Base-by-base conservation (phyloP, 2,888 invertebrate genomes). In the Drosophila macrospina region DNA sequence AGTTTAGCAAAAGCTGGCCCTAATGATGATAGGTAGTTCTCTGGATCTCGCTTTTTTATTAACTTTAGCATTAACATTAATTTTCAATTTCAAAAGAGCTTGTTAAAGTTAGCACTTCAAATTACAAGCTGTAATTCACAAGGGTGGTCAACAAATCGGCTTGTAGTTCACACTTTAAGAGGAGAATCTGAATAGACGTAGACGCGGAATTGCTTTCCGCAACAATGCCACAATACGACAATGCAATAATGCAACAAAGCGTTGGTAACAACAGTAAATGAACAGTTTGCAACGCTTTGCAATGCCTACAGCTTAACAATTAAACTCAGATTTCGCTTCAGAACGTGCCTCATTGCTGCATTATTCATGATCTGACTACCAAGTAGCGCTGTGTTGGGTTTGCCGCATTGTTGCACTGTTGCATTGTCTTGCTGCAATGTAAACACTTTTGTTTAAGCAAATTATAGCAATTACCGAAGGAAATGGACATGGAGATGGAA, bases 401-500 rank as follows among this genome's bases (percentile, higher is more conserved):
- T 37, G 42, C 44, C 20, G 48, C 45, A 51, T 61, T 66, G 55
- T 54, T 32, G 54, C 66, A 63, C 83, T 81, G 61, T 54, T 50
- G 60, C 65, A 67, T 82, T 82, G 77, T 60, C 24, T 39, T 16
- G 55, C 39, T 42, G 44, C 57, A 74, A 48, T 85, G 78, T 85
- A 65, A 71, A 64, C 69, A 67, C 65, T 66, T 70, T 74, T 80
- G 72, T 80, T 79, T 74, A 70, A 73, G 76, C 70, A 80, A 83
- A 80, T 78, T 65, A 69, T 60, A 44, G 67, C 64, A 60, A 69
- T 86, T 80, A 64, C 67, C 64, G 42, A 51, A 64, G 65, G 72
- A 72, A 76, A 61, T 61, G 57, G 8, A 72, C 72, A 61, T 61
- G 57, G 8, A 69, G n/a, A 41, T 55, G 55, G 28, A 54, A 60